Evolutionary conservation across 2,888 invertebrate genomes (phyloP).

Genomic region (Hymenopus coronatus): DNA sequence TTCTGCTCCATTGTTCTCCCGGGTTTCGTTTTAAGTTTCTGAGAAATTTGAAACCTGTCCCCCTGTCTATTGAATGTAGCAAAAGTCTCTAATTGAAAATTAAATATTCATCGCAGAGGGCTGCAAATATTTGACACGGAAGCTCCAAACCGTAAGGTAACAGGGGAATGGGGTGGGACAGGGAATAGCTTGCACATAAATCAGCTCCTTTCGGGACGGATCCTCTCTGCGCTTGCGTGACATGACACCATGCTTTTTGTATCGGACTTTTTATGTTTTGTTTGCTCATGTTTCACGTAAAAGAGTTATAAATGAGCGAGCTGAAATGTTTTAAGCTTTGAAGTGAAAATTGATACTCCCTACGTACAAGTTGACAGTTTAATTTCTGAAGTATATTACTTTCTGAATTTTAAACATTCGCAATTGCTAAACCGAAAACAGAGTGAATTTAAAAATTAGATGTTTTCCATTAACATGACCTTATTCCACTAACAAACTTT

Average conservation of each 20-base stretch:
- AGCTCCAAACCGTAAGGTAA: not conserved
- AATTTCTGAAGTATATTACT: too few relatives aligned
- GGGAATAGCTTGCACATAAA: not conserved
- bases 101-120: not conserved
- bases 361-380: too few relatives aligned
- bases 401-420: too few relatives aligned
- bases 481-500: too few relatives aligned
- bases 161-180: not conserved
- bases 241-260: not conserved
- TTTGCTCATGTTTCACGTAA: not conserved
- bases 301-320: too few relatives aligned
- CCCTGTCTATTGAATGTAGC: not conserved
- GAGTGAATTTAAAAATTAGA: too few relatives aligned
- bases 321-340: too few relatives aligned
- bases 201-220: not conserved
- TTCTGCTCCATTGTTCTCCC: not conserved
- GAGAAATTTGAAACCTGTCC: not conserved
- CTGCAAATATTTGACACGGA: not conserved
- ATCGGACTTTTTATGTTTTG: not conserved
- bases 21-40: not conserved
- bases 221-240: not conserved
- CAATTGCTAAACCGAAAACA: too few relatives aligned
- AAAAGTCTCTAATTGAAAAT: not conserved
- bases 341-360: too few relatives aligned
- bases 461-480: too few relatives aligned